A percentile compares a stretch with the other conserved stretches of the same genome.
Evolutionary conservation across 2,888 invertebrate species (phyloP).

Genomic region (Drosophila fulvimacula): DNA sequence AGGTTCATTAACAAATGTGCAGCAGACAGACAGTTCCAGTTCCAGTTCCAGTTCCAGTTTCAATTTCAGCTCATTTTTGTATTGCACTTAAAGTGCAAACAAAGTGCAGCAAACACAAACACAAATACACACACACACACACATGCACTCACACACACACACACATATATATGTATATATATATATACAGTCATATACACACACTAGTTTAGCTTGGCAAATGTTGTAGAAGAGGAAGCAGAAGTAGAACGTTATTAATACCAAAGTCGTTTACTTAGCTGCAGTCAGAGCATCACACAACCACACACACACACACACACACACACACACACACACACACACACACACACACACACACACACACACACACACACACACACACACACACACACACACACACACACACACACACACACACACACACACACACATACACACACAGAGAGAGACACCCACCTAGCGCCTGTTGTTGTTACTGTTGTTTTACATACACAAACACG

Average conservation of each 20-base stretch:
- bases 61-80: slow-evolving; percentile 18
- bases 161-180: slow-evolving; percentile 4
- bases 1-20: slow-evolving; percentile 68
- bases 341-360: slow-evolving; percentile 14
- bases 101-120: slow-evolving; percentile 23
- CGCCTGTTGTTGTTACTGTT: slow-evolving; percentile 37
- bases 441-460: no score
- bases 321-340: no score
- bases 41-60: not conserved
- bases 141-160: not conserved
- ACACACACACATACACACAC: no score
- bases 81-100: slow-evolving; percentile 45
- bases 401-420: slow-evolving; percentile 20
- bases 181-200: no score
- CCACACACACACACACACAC: not conserved
- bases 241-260: slow-evolving; percentile 15
- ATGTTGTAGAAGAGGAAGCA: slow-evolving; percentile 3
- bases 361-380: slow-evolving; percentile 12
- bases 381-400: slow-evolving; percentile 16
- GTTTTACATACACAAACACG: slow-evolving; percentile 10
- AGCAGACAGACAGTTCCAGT: not conserved
- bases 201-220: not conserved
- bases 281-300: slow-evolving; percentile 41
- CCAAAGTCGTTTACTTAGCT: slow-evolving; percentile 60
- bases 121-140: slow-evolving; percentile 8